Evolutionary conservation across 1,140 invertebrate species (phyloP), one percentile per base, ranked within the genome.

Genomic region (Zophobas morio): DNA sequence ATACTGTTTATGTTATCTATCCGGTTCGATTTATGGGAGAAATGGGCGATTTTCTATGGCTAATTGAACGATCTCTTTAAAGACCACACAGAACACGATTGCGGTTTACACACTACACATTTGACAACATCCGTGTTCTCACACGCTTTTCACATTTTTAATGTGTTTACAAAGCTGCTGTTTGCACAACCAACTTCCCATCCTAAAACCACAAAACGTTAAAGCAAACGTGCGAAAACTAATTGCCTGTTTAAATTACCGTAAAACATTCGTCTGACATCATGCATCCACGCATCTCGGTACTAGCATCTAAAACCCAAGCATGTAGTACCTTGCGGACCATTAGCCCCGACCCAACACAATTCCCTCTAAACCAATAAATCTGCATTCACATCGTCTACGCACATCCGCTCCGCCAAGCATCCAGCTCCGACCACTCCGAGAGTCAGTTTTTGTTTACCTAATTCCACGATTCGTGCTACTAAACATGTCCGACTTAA

Each of bases 171-270:
- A 57, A 35, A 63, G 35, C 6, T 57, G 54, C 36, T 63, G 32
- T 63, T 63, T 63, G 57, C 6, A 63, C 57, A 63, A 8, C 39
- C 57, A 6, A 63, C 57, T 63, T 63, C 57, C 57, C 57, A 37
- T 39, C 39, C 8, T 63, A 63, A 63, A 63, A 36, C 8, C 57
- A 63, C 35, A 36, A 63, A 63, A 63, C 32, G 57, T 63, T 39
- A 63, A 63, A 63, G 57, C 39, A 36, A 63, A 63, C 32, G 57
- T 63, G 57, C 57, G n/a, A 36, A 63, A 63, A 34, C 57, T 63
- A 63, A 63, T 63, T 63, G 57, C 57, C 57, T 36, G 32, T 51
- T 51, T n/a, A 39, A 20, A 20, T 20, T 20, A 20, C 20, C 20
- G 20, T 20, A 20, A 36, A 63, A 56, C 1, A 56, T 5, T 35